Conservation (phyloP, 1,140 invertebrate species). For the Amphibalanus amphitrite region DNA sequence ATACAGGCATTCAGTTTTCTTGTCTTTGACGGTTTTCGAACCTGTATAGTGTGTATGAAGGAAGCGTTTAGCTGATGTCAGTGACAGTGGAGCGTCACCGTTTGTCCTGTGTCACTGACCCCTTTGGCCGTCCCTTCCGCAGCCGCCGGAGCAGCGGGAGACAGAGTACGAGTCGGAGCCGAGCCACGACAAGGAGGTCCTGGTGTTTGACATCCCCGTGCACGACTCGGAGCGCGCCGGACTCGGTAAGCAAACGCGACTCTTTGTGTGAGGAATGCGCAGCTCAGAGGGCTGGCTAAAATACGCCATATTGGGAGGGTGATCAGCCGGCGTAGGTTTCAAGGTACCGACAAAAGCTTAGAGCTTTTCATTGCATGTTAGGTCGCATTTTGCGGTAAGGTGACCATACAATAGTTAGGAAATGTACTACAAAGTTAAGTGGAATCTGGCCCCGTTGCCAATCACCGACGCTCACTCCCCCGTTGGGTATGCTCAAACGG, state of each 20-base stretch:
- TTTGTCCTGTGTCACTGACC: neutral
- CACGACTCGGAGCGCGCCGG: constrained; percentile 94
- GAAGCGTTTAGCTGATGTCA: neutral
- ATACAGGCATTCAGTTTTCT: neutral
- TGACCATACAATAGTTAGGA: too few relatives aligned
- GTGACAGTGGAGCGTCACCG: neutral
- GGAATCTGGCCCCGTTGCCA: too few relatives aligned
- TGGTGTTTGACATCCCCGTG: constrained; percentile 82
- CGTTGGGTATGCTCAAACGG: too few relatives aligned
- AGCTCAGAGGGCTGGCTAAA: too few relatives aligned
- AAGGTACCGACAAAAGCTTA: too few relatives aligned
- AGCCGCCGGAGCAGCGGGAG: neutral
- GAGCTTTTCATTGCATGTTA: too few relatives aligned
- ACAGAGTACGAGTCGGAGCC: neutral
- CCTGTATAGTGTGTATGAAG: neutral
- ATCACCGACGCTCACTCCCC: too few relatives aligned
- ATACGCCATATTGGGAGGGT: too few relatives aligned
- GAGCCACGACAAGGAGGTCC: constrained; percentile 35
- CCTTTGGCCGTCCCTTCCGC: neutral
- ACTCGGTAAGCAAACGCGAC: constrained; percentile 42
- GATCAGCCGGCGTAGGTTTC: too few relatives aligned
- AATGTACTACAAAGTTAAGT: too few relatives aligned
- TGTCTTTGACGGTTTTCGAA: neutral
- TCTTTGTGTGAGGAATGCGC: too few relatives aligned
- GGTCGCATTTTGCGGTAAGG: too few relatives aligned